A percentile compares a stretch with the other conserved stretches of the same genome.
Conservation (phyloP, 53 echinoderm and acorn worm species). For the Astropecten irregularis region DNA sequence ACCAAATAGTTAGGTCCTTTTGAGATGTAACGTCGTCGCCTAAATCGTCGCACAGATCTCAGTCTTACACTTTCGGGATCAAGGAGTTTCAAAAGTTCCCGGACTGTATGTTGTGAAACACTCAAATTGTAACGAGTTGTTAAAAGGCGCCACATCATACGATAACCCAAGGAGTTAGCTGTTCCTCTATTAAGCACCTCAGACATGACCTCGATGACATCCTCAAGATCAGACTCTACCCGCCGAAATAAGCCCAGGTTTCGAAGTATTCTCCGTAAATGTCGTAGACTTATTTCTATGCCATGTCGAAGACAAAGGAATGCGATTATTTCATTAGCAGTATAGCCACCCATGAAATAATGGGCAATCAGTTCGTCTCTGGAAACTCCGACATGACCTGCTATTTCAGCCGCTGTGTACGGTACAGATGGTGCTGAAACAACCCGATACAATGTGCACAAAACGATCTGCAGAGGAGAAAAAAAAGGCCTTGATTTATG, state of each 20-base stretch:
- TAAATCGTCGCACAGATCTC: conserved; percentile 17
- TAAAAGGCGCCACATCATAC: conserved; percentile 52
- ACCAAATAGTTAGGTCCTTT: conserved; percentile 58
- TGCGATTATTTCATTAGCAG: neutral
- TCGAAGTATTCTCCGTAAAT: too few species aligned
- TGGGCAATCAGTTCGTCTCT: conserved; percentile 23
- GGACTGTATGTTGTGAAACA: conserved; percentile 38
- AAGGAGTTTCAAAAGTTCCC: neutral
- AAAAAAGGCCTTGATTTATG: too few species aligned
- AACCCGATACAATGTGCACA: neutral
- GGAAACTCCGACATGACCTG: neutral
- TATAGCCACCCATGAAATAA: neutral
- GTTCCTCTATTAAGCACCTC: too few species aligned
- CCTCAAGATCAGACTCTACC: too few species aligned
- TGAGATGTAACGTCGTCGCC: conserved; percentile 36
- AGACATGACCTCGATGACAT: too few species aligned
- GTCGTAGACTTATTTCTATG: too few species aligned
- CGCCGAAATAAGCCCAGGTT: too few species aligned
- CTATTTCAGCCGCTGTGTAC: conserved; percentile 47
- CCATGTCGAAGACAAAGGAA: conserved; percentile 17
- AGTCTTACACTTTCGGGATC: conserved; percentile 39
- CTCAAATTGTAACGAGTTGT: conserved; percentile 15
- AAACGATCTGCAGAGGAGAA: neutral
- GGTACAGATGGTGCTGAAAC: conserved; percentile 28
- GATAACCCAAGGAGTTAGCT: conserved; percentile 4